Evolutionary conservation across 2,113 vertebrate genomes (phyloP).

Genomic region (Nothocercus julius): DNA sequence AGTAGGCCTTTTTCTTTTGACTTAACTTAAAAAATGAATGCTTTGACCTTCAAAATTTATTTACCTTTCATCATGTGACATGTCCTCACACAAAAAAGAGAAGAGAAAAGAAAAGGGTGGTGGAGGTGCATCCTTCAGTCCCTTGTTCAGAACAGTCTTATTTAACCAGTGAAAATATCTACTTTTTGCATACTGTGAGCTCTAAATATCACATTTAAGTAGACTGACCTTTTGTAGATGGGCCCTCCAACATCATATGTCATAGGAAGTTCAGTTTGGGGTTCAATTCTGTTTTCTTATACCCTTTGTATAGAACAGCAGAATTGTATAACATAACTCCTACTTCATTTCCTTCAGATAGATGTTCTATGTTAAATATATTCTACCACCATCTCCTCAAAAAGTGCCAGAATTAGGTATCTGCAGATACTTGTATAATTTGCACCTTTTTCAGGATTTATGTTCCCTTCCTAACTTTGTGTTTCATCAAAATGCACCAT

Average conservation of each 20-base stretch:
- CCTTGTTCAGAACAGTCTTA: background rate
- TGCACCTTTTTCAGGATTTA: background rate
- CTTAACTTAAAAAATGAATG: background rate
- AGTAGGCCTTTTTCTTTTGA: background rate
- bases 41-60: background rate
- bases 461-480: background rate
- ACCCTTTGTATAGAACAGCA: background rate
- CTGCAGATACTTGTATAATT: slow-evolving; percentile 25
- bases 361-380: background rate
- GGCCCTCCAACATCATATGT: background rate
- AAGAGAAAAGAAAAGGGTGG: background rate
- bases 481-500: slow-evolving; percentile 22
- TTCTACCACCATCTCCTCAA: background rate
- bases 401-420: slow-evolving; percentile 1
- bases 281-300: slow-evolving; percentile 8
- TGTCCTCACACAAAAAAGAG: background rate
- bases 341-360: slow-evolving; percentile 12
- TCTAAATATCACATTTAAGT: background rate
- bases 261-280: background rate
- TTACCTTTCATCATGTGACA: background rate
- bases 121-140: background rate
- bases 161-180: background rate
- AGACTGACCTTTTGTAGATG: background rate
- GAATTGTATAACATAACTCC: background rate
- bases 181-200: background rate